Conservation (phyloP, 2,113 vertebrate genomes). For the Theristicus caerulescens region DNA sequence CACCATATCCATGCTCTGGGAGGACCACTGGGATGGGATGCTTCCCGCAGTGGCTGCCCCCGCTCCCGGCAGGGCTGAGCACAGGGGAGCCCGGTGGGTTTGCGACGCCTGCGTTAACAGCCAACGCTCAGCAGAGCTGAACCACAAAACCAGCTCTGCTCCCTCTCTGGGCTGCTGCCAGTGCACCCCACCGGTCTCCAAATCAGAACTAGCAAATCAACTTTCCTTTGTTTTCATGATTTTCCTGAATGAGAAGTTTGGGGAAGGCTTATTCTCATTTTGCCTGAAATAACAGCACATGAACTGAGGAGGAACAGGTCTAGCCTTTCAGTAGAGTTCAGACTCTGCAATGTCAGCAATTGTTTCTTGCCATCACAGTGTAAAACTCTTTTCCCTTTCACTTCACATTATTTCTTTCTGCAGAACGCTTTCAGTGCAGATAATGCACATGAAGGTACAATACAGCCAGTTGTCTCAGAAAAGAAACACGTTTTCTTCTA, state of each 20-base stretch:
- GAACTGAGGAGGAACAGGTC: constrained; percentile 33
- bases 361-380: constrained; percentile 26
- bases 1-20: accelerated
- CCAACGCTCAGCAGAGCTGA: neutral
- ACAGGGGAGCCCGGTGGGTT: accelerated
- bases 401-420: constrained; percentile 56
- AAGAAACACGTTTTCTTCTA: constrained; percentile 74
- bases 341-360: constrained; percentile 21
- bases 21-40: neutral
- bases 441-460: constrained; percentile 74
- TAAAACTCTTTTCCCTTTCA: constrained; percentile 68
- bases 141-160: neutral
- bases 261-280: constrained; percentile 5
- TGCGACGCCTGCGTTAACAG: neutral
- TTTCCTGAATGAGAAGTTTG: constrained; percentile 23
- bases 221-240: constrained; percentile 10
- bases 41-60: neutral
- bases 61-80: neutral
- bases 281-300: constrained; percentile 26
- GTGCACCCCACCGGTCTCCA: neutral
- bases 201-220: constrained; percentile 2
- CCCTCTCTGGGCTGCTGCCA: neutral
- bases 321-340: constrained; percentile 42
- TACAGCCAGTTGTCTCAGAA: constrained; percentile 75
- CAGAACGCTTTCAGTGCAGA: constrained; percentile 68